Base-by-base conservation (phyloP, 2,113 vertebrate genomes). In the Pomatostomus ruficeps region DNA sequence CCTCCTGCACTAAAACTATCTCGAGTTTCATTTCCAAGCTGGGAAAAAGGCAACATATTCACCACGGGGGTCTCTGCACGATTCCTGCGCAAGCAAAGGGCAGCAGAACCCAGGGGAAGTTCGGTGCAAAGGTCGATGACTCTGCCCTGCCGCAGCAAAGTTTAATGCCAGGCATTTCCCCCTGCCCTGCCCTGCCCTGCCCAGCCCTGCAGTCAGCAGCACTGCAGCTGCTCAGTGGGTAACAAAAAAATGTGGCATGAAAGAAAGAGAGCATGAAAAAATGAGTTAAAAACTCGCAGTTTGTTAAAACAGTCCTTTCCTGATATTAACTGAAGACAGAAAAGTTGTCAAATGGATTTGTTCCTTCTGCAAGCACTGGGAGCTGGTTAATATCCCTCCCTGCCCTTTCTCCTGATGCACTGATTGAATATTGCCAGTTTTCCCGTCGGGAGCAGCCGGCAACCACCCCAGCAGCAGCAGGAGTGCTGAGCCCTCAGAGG, bases 271-370 rank as follows among this genome's bases (percentile, higher is more conserved):
- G 10, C 11, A 25, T 13, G 10, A 76, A 90, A 83, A 82, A 26
- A 2, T 14, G 4, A 51, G 8, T 35, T 66, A 3, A 17, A n/a
- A 1, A 0, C 7, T 11, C 4, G 1, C 10, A 17, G 7, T 4
- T 31, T 19, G 3, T 36, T 52, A 51, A 74, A 68, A 22, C 36
- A 75, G 9, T 18, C 31, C 31, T 66, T 58, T 70, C 55, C 11
- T 31, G 3, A 35, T 51, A 61, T 45, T 20, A 62, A 33, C 11
- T 31, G 19, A 81, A 59, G 48, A 54, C 6, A n/a, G 3, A 61
- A 7, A 88, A 82, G 22, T 4, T 79, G 25, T 54, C 23, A 85
- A 48, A 79, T 10, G 3, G 36, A 55, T 43, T 33, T 77, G 11
- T 63, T 74, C 42, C 16, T 55, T 81, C 74, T 42, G 14, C 40